Evolutionary conservation across 2,888 invertebrate genomes (phyloP), one percentile per base, ranked within the genome.

Genomic region (Ptycholaimellus sp.): DNA sequence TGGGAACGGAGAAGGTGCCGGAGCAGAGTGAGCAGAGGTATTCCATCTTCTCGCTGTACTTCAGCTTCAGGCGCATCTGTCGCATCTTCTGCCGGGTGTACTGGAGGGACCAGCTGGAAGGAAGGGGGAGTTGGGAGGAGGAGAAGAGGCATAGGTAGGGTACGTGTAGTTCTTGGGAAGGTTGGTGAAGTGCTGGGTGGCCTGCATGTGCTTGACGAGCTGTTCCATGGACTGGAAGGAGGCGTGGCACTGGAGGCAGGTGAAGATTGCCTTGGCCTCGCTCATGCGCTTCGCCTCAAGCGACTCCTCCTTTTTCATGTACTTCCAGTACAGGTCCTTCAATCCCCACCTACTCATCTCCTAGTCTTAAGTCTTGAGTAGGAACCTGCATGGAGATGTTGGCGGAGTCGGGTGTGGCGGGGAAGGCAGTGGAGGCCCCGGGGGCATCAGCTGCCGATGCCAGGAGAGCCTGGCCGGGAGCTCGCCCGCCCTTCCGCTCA

Each of bases 11-110:
- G 40, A 42, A 42, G 2, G 39, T 25, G 2, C n/a, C n/a, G 3
- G 14, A 11, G 31, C 42, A 42, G 31, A 42, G 17, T 23, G 32
- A 31, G 35, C 42, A 42, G 22, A 34, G 40, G 40, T 42, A 42
- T 40, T 37, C 38, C 42, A 42, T 42, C 2, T 33, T 32, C 28
- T 42, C 42, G 13, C 37, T 37, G 27, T 42, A 42, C 33, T 42
- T 42, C 37, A 42, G 34, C 29, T 42, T 42, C 37, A 42, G 20
- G 21, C 31, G 28, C 39, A 42, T 42, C 21, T 42, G 42, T 14
- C 42, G 40, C 42, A 42, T 42, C 20, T 35, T 33, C 30, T 42
- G 42, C 3, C 42, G 39, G 9, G 42, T 40, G 37, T 42, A 42
- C 28, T 42, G 42, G 13, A 42, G 35, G 5, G 42, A 42, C 42